Percentiles rank a stretch among this genome's conserved stretches.
Evolutionary conservation across 1,140 invertebrate genomes (phyloP).

Genomic region (Drosophila nikananu): DNA sequence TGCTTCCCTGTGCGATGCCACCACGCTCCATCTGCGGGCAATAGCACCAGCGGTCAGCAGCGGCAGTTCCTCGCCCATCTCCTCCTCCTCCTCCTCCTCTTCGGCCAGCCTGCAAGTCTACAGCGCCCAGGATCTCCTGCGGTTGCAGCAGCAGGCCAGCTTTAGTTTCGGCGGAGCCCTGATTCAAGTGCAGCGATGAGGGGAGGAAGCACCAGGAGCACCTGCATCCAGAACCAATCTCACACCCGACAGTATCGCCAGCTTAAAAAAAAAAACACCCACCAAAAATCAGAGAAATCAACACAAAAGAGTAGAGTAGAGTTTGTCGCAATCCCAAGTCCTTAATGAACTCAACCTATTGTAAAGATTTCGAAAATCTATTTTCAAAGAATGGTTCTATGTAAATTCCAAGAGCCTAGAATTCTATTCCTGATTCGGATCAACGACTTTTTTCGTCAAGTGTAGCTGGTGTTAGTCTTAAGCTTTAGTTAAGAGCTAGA

Average conservation of each 20-base stretch:
- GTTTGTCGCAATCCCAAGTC: not conserved
- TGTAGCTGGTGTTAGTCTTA: conserved; percentile 47
- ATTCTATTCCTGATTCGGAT: conserved; percentile 17
- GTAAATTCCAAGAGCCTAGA: not conserved
- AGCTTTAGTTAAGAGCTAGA: conserved; percentile 62
- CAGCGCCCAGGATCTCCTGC: conserved; percentile 67
- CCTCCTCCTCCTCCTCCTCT: conserved; percentile 12
- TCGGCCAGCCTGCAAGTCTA: conserved; percentile 60
- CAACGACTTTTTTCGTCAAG: conserved; percentile 7
- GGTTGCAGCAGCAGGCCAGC: conserved; percentile 67
- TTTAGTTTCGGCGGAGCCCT: conserved; percentile 50
- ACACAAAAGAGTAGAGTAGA: not conserved
- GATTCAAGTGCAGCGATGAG: conserved; percentile 38
- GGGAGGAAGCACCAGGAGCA: not conserved
- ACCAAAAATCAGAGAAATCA: not conserved
- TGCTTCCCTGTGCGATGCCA: conserved; percentile 32
- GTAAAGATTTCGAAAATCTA: conserved; percentile 2
- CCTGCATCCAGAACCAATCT: conserved; percentile 46
- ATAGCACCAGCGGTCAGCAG: conserved; percentile 66
- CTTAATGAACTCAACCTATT: not conserved
- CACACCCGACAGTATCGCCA: conserved; percentile 55
- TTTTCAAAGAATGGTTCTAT: not conserved
- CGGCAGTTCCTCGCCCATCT: conserved; percentile 14
- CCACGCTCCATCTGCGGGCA: conserved; percentile 65
- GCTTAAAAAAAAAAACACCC: conserved; percentile 15